These are phyloP conservation scores for Montipora sp. DNA, from an alignment of 64 coral and sea anemone species.

Conservation along the genomic window DNA sequence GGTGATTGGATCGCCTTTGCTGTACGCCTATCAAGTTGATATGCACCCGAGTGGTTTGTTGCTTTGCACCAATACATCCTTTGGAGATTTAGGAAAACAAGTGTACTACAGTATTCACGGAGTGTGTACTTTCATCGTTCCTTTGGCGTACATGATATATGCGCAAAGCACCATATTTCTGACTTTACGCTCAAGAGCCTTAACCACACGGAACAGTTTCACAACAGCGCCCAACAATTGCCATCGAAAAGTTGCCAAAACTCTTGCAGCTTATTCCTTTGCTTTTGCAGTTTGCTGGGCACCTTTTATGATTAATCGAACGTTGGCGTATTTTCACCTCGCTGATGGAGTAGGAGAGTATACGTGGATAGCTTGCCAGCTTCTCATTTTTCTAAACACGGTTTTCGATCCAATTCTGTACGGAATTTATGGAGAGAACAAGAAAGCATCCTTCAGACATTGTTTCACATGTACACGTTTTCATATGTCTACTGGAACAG, in stretches of 20 bases:
- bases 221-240: no score
- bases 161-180: slow-evolving; percentile 11
- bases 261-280: background rate
- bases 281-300: slow-evolving; percentile 55
- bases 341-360: background rate
- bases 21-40: slow-evolving; percentile 30
- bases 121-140: slow-evolving; percentile 6
- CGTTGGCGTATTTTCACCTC: slow-evolving; percentile 48
- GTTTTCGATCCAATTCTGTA: slow-evolving; percentile 46
- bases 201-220: background rate
- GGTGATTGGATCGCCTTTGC: slow-evolving; percentile 21
- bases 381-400: slow-evolving; percentile 38
- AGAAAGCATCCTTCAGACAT: background rate
- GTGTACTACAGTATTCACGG: slow-evolving; percentile 47
- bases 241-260: slow-evolving; percentile 43
- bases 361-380: slow-evolving; percentile 34
- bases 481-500: no score
- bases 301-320: slow-evolving; percentile 45
- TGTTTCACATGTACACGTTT: no score
- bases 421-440: slow-evolving; percentile 38
- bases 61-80: background rate
- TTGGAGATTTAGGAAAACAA: slow-evolving; percentile 42
- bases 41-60: background rate
- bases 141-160: slow-evolving; percentile 14
- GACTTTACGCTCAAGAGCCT: slow-evolving; percentile 5